These are phyloP conservation scores for Astreopora myriophthalma DNA, from an alignment of 64 coral and sea anemone species.

Conservation along the genomic window DNA sequence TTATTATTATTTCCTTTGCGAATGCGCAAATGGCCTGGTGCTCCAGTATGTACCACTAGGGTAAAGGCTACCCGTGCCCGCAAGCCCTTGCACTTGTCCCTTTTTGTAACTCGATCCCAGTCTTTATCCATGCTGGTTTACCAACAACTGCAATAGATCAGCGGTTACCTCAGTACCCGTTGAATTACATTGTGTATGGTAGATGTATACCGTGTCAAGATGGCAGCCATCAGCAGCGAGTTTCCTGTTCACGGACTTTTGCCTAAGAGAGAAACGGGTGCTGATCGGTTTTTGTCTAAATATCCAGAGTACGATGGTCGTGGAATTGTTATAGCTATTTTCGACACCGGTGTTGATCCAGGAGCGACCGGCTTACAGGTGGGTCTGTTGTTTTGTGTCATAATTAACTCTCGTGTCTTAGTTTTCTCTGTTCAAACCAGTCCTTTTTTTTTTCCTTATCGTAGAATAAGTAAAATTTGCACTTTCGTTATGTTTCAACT, in stretches of 20 bases:
- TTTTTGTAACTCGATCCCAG: too few relatives aligned
- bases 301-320: conserved; percentile 94
- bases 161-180: not conserved
- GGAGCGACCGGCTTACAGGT: conserved; percentile 93
- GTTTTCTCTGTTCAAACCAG: too few relatives aligned
- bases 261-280: conserved; percentile 91
- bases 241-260: conserved; percentile 96
- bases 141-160: not conserved
- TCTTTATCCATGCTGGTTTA: too few relatives aligned
- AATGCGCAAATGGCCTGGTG: too few relatives aligned
- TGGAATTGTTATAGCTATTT: conserved; percentile 89
- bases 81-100: too few relatives aligned
- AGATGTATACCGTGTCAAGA: conserved; percentile 42
- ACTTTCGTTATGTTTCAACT: too few relatives aligned
- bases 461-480: too few relatives aligned
- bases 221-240: conserved; percentile 81
- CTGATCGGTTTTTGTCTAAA: conserved; percentile 90
- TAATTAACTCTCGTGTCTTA: too few relatives aligned
- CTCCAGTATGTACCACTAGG: too few relatives aligned
- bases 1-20: too few relatives aligned
- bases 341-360: conserved; percentile 97
- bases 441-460: too few relatives aligned
- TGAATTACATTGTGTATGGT: not conserved
- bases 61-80: too few relatives aligned
- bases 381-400: not conserved